phyloP scores from a whole-genome alignment of 2,113 vertebrate genomes.

The Carassius auratus region DNA sequence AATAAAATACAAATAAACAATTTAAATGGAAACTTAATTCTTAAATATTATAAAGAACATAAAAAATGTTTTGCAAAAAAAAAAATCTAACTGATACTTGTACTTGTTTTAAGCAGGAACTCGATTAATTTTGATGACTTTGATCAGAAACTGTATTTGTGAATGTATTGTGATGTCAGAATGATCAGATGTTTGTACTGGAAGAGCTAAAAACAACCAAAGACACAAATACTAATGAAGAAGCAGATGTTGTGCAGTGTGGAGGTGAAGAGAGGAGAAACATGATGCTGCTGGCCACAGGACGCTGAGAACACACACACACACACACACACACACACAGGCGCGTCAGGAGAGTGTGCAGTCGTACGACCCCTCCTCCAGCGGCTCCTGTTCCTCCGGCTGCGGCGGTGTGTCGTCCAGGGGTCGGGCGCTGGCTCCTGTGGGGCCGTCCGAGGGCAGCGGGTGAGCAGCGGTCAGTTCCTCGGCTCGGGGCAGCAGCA shows the following conservation, averaged over 20 bases:
- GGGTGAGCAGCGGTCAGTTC: conserved; percentile 74
- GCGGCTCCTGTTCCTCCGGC: conserved; percentile 70
- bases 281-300: not conserved
- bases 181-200: not conserved
- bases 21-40: no score
- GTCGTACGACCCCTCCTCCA: conserved; percentile 89
- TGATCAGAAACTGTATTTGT: no score
- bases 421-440: conserved; percentile 59
- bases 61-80: not conserved
- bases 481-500: conserved; percentile 75
- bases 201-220: not conserved
- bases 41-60: no score
- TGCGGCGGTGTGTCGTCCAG: conserved; percentile 77
- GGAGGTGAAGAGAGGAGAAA: not conserved
- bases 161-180: not conserved
- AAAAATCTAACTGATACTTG: no score
- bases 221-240: not conserved
- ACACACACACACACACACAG: not conserved
- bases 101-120: no score
- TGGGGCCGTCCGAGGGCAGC: not conserved
- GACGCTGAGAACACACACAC: conserved; percentile 20
- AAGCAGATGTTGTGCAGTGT: not conserved
- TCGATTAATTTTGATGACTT: no score
- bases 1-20: no score
- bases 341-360: conserved; percentile 87